Conservation (phyloP, 2,888 invertebrate species). For the Caradrina clavipalpis region DNA sequence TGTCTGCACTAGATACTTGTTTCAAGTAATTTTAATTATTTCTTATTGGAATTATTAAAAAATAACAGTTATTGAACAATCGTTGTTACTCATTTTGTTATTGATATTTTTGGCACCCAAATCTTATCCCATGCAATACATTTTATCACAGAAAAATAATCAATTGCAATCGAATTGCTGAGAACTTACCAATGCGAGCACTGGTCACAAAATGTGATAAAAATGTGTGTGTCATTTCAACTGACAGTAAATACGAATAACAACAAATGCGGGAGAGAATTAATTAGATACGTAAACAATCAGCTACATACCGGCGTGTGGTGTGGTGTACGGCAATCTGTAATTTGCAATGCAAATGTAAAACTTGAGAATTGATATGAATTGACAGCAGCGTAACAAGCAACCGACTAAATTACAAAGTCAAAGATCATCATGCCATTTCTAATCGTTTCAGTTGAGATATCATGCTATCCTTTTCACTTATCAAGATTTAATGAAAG, state of each 20-base stretch:
- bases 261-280: not conserved
- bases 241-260: not conserved
- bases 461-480: constrained; percentile 10
- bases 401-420: constrained; percentile 9
- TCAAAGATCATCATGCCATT: not conserved
- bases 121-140: not conserved
- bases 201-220: constrained; percentile 27
- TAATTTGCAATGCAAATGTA: not conserved
- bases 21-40: not conserved
- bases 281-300: constrained; percentile 9
- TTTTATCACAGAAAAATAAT: constrained; percentile 26
- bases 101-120: not conserved
- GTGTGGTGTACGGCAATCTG: constrained; percentile 5
- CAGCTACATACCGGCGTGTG: constrained; percentile 23
- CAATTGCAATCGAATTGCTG: constrained; percentile 24
- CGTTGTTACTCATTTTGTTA: not conserved
- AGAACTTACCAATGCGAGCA: constrained; percentile 28
- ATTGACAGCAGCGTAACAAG: constrained; percentile 3
- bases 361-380: not conserved
- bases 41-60: constrained; percentile 14
- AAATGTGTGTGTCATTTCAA: constrained; percentile 9
- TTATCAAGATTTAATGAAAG: not conserved
- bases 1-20: constrained; percentile 8
- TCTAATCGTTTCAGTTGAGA: not conserved
- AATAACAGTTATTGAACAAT: not conserved